These are phyloP conservation scores for Camponotus fellah DNA, from an alignment of 2,888 invertebrate species.

Conservation along the genomic window DNA sequence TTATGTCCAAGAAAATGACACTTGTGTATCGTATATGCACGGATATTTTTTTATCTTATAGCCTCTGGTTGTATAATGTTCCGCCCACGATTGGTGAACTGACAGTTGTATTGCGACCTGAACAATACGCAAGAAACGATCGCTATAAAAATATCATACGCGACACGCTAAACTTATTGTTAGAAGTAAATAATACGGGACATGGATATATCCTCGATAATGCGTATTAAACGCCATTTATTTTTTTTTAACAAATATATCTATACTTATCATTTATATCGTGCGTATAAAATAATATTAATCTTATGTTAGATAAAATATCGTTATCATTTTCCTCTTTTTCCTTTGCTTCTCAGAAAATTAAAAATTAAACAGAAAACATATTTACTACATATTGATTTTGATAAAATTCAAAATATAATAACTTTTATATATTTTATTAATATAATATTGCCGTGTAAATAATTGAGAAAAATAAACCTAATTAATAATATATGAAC, in stretches of 20 bases:
- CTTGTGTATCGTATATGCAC: neutral
- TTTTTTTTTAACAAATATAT: neutral
- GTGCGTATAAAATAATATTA: neutral
- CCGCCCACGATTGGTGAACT: neutral
- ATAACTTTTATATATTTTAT: neutral
- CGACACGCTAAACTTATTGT: conserved; percentile 17
- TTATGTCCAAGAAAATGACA: conserved; percentile 37
- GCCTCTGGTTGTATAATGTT: neutral
- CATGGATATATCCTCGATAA: neutral
- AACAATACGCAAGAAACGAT: conserved; percentile 20
- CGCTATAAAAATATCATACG: conserved; percentile 32
- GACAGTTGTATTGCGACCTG: conserved; percentile 28
- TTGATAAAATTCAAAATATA: neutral
- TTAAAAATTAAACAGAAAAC: neutral
- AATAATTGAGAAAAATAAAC: neutral
- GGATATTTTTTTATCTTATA: conserved; percentile 28
- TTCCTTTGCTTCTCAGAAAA: neutral
- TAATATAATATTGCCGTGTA: neutral
- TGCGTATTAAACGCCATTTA: neutral
- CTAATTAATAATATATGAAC: neutral
- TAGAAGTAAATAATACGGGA: conserved; percentile 12
- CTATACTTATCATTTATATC: neutral
- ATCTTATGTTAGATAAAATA: neutral
- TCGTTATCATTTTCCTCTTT: neutral
- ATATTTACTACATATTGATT: neutral